These are phyloP conservation scores for Eclectus roratus DNA, from an alignment of 2,113 vertebrate species.

Conservation along the genomic window DNA sequence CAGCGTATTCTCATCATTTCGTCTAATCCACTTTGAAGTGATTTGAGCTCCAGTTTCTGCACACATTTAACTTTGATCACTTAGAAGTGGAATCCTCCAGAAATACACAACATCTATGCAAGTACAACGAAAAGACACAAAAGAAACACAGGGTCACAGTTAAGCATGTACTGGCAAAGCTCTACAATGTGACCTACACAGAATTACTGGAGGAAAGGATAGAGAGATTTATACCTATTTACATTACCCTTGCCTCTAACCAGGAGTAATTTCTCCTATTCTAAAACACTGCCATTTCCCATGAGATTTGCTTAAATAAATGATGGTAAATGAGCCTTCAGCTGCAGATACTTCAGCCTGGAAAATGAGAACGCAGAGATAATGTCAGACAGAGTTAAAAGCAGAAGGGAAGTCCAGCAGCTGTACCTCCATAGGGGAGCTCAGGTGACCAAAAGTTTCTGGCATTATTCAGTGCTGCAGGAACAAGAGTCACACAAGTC, in stretches of 20 bases:
- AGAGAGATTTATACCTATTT: slow-evolving; percentile 21
- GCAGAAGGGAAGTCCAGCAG: not conserved
- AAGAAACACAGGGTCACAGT: slow-evolving; percentile 47
- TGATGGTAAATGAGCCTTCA: not conserved
- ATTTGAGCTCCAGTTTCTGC: slow-evolving; percentile 42
- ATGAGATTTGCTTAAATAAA: not conserved
- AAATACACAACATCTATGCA: slow-evolving; percentile 25
- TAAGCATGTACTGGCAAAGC: slow-evolving; percentile 20
- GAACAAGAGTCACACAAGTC: not conserved
- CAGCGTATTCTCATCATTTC: slow-evolving; percentile 14
- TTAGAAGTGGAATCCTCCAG: slow-evolving; percentile 51
- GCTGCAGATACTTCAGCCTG: not conserved
- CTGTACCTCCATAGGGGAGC: not conserved
- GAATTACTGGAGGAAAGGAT: slow-evolving; percentile 32
- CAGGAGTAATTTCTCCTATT: not conserved
- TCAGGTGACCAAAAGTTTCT: not conserved
- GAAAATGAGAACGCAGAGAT: not conserved
- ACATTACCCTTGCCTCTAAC: slow-evolving; percentile 25
- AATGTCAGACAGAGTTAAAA: not conserved
- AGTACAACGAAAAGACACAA: slow-evolving; percentile 45
- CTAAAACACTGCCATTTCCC: not conserved
- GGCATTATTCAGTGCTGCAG: not conserved
- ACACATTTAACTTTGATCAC: slow-evolving; percentile 53
- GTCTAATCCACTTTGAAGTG: slow-evolving; percentile 57
- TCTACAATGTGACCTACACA: slow-evolving; percentile 6